These are phyloP conservation scores for Synergus japonicus DNA, from an alignment of 2,888 invertebrate species.

Conservation along the genomic window DNA sequence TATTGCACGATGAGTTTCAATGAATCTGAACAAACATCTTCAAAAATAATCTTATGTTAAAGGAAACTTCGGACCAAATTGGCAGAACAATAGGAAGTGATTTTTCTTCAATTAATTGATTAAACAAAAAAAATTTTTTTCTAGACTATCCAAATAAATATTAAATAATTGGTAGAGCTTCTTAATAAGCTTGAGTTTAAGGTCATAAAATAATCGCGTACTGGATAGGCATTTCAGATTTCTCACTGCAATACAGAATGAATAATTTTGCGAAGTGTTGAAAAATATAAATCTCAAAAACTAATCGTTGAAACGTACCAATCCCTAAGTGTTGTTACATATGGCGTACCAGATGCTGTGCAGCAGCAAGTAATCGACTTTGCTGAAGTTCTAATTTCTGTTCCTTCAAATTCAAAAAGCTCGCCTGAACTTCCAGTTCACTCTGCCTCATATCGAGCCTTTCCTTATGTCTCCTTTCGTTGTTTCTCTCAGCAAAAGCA, in stretches of 20 bases:
- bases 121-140: too few species aligned
- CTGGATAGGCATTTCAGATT: neutral
- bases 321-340: neutral
- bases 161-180: too few species aligned
- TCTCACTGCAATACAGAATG: neutral
- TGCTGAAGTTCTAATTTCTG: slow-evolving; percentile 56
- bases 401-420: slow-evolving; percentile 57
- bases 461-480: slow-evolving; percentile 60
- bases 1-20: neutral
- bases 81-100: too few species aligned
- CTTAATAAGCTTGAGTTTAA: neutral
- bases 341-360: slow-evolving; percentile 39
- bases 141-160: too few species aligned
- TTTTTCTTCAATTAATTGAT: too few species aligned
- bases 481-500: slow-evolving; percentile 54
- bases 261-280: neutral
- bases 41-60: neutral
- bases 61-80: too few species aligned
- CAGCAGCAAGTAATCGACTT: slow-evolving; percentile 53
- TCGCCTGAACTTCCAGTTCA: slow-evolving; percentile 58
- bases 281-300: neutral
- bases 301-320: neutral
- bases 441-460: slow-evolving; percentile 54
- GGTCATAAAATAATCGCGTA: too few species aligned
- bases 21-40: neutral